These are phyloP conservation scores for Lucilia cuprina DNA, from an alignment of 1,140 invertebrate species.

Conservation along the genomic window DNA sequence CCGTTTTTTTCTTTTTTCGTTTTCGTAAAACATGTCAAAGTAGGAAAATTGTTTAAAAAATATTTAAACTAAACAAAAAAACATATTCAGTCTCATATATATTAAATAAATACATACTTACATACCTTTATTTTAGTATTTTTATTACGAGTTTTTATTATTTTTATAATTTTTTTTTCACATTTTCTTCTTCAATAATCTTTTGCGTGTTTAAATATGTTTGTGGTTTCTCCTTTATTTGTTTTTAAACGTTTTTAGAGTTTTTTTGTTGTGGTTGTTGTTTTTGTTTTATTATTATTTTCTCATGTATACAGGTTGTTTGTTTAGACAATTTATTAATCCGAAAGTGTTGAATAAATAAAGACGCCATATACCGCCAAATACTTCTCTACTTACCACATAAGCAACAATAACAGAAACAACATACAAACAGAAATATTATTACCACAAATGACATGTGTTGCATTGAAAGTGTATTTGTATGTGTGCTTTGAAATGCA, in stretches of 20 bases:
- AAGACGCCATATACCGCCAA: slow-evolving; percentile 27
- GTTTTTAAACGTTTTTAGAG: slow-evolving; percentile 21
- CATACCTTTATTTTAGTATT: no score
- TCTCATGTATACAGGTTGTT: slow-evolving; percentile 24
- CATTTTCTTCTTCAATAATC: slow-evolving; percentile 17
- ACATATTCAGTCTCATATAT: no score
- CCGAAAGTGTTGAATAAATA: slow-evolving; percentile 39
- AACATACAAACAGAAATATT: slow-evolving; percentile 7
- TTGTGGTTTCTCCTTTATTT: slow-evolving; percentile 32
- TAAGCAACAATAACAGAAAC: neutral
- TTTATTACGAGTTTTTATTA: neutral
- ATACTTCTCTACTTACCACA: neutral
- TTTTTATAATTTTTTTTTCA: neutral
- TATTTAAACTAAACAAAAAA: no score
- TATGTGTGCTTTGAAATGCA: neutral
- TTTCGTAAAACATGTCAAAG: neutral
- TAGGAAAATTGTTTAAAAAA: slow-evolving; percentile 10
- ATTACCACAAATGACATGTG: slow-evolving; percentile 21
- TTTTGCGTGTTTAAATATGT: slow-evolving; percentile 21
- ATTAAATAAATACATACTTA: no score
- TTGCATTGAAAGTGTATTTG: neutral
- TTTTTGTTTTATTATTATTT: no score
- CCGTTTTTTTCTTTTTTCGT: neutral
- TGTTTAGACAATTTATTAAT: slow-evolving; percentile 37
- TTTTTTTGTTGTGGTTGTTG: neutral